Conservation (phyloP, 2,113 vertebrate genomes). For the Cephalopholis sonnerati region DNA sequence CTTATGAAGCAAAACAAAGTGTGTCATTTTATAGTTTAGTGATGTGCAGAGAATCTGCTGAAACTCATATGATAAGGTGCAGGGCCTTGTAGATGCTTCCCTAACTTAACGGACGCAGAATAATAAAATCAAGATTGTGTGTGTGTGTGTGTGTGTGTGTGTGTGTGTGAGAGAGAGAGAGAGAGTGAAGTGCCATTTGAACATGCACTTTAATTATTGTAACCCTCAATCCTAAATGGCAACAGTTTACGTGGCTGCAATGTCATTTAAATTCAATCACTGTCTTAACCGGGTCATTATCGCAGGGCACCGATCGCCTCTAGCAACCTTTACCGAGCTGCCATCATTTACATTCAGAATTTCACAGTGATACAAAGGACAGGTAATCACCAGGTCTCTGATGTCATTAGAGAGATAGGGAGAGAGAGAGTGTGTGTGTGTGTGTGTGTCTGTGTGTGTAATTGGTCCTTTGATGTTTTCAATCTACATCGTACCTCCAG, state of each 20-base stretch:
- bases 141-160: not conserved
- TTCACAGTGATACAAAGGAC: conserved; percentile 9
- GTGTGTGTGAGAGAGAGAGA: conserved; percentile 10
- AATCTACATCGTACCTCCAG: not conserved
- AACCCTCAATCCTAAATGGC: conserved; percentile 26
- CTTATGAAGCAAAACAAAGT: not conserved
- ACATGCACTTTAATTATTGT: conserved; percentile 42
- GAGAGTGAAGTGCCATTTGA: conserved; percentile 13
- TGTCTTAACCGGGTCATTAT: conserved; percentile 49
- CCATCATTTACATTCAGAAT: conserved; percentile 31
- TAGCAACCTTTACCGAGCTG: not conserved
- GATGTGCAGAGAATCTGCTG: conserved; percentile 8
- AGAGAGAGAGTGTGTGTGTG: not conserved
- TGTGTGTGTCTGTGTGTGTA: conserved; percentile 4
- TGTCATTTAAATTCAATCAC: conserved; percentile 64
- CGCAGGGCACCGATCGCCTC: conserved; percentile 8
- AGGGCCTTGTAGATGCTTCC: not conserved
- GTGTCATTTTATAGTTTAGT: not conserved
- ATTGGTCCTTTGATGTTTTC: not conserved
- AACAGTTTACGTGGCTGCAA: conserved; percentile 17
- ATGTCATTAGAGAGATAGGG: not conserved
- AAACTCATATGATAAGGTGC: not conserved
- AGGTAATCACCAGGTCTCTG: conserved; percentile 9
- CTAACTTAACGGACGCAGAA: not conserved
- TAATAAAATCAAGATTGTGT: not conserved